A percentile compares a stretch with the other conserved stretches of the same genome.
phyloP scores from a whole-genome alignment of 2,113 vertebrate species.

The Syngnathus typhle region DNA sequence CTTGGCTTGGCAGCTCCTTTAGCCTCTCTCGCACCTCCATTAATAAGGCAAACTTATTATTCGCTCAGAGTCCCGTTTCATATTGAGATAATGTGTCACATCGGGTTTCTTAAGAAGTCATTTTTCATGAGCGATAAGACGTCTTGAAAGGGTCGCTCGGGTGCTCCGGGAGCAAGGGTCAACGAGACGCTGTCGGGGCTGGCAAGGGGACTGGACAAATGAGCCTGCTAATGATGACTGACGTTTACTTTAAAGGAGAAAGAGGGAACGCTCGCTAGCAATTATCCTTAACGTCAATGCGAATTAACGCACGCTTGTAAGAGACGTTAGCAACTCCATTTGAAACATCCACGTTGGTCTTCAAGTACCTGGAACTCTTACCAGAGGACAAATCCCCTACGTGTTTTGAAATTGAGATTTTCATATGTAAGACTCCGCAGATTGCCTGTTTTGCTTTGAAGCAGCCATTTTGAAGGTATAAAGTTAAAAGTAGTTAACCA shows the following conservation, averaged over 20 bases:
- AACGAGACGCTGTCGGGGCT: conserved; percentile 37
- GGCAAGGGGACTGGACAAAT: conserved; percentile 58
- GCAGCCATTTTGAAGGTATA: too few relatives aligned
- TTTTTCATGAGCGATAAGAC: conserved; percentile 71
- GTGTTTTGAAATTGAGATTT: neutral
- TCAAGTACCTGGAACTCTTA: neutral
- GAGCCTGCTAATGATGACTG: conserved; percentile 68
- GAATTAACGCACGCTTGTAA: conserved; percentile 20
- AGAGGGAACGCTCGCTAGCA: conserved; percentile 34
- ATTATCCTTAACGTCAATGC: conserved; percentile 37
- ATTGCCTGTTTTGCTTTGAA: too few relatives aligned
- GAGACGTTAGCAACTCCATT: neutral
- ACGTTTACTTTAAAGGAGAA: conserved; percentile 58
- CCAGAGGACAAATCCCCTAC: neutral
- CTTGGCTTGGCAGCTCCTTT: conserved; percentile 53
- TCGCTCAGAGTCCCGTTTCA: conserved; percentile 54
- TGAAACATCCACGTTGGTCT: neutral
- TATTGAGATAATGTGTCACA: conserved; percentile 67
- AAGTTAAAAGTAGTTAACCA: too few relatives aligned
- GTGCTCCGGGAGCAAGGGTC: conserved; percentile 7
- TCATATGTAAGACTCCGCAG: too few relatives aligned
- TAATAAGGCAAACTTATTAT: conserved; percentile 67
- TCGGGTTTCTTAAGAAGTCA: conserved; percentile 53
- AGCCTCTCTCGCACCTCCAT: conserved; percentile 60
- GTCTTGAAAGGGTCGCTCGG: conserved; percentile 48